Base-by-base conservation (phyloP, 2,797 vertebrate genomes). In the Etheostoma nigrum region DNA sequence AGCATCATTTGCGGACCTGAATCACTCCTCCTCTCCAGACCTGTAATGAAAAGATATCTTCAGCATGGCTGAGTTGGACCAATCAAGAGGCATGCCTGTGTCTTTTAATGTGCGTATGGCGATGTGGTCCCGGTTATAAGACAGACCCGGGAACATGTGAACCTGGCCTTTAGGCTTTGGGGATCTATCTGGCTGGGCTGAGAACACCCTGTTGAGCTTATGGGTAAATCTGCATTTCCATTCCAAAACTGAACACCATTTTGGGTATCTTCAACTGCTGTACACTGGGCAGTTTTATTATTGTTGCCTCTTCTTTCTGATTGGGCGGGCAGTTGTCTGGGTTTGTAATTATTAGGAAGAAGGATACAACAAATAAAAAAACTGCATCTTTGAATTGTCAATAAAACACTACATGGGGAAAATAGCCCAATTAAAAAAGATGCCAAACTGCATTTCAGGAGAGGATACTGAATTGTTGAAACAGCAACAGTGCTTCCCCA, bases 391-490 rank as follows among this genome's bases (percentile, higher is more conserved):
- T 68, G 33, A 49, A 62, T 36, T 74, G 78, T 85, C 66, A 62
- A 53, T 81, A 63, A 76, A 87, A 75, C 1, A 12, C 74, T 82
- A 55, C 53, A 16, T 57, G 9, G 11, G 19, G 5, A 62, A 74
- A 83, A 78, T 64, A 36, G 62, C 49, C 78, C 52, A 84, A 90
- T 91, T 89, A 88, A 88, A 92, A 30, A 89, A 89, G 57, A 75
- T 74, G 84, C 76, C 84, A 83, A 82, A 71, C 69, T 74, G 79
- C 84, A 77, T 82, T 87, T 82, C 11, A 15, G 66, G 30, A 74
- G 73, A 63, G 78, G 76, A 81, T 74, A 76, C 61, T 79, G 80
- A 86, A 84, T 86, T 63, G 88, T 88, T 79, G 79, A 88, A 66
- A 30, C 30, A 19, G 69, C 66, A 76, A 65, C 65, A 51, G 23